These are phyloP conservation scores for Leptura quadrifasciata DNA, from an alignment of 2,888 invertebrate species.

Conservation along the genomic window DNA sequence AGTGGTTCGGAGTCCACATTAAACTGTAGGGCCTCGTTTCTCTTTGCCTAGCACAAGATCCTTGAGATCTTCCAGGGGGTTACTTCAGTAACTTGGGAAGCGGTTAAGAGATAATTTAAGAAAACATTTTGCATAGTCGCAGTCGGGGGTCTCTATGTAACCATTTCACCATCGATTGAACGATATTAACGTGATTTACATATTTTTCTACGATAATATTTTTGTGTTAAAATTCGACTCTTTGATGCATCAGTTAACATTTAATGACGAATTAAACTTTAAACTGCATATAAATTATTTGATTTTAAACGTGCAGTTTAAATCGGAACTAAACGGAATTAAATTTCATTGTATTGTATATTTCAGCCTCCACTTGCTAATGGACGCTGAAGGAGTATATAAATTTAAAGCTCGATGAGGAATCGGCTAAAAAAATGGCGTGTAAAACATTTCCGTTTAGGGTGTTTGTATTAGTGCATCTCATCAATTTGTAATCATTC, in stretches of 20 bases:
- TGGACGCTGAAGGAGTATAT: constrained; percentile 21
- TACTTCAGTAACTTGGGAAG: too few species aligned
- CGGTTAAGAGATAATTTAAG: too few species aligned
- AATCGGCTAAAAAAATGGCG: constrained; percentile 5
- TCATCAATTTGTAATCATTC: neutral
- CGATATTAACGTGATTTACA: too few species aligned
- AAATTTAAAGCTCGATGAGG: constrained; percentile 20
- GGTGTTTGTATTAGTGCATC: neutral
- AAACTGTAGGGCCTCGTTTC: too few species aligned
- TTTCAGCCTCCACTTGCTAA: constrained; percentile 26
- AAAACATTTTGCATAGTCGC: too few species aligned
- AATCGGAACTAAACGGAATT: constrained; percentile 19
- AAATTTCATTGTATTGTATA: constrained; percentile 32
- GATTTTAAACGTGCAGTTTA: neutral
- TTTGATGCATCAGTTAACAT: neutral
- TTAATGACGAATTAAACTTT: neutral
- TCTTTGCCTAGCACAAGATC: too few species aligned
- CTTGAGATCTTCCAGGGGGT: too few species aligned
- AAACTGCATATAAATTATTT: constrained; percentile 14
- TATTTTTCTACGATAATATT: too few species aligned
- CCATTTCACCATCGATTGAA: too few species aligned
- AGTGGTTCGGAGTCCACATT: too few species aligned
- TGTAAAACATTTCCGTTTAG: neutral
- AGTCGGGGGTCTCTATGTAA: too few species aligned
- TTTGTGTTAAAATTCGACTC: neutral